Conservation (phyloP, 2,797 vertebrate genomes). For the Vultur gryphus region DNA sequence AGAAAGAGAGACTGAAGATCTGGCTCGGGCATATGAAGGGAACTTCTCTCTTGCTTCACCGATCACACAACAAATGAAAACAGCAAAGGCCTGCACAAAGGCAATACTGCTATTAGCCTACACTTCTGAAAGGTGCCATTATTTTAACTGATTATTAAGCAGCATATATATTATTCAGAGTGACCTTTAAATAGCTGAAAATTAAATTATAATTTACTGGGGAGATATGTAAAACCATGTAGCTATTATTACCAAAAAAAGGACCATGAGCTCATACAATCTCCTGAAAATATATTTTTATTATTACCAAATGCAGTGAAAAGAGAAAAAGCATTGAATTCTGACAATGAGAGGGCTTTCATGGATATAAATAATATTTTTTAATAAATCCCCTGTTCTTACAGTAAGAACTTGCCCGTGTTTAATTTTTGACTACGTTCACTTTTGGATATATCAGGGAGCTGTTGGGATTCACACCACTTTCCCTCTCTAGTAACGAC, state of each 20-base stretch:
- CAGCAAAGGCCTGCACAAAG: neutral
- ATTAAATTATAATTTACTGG: constrained; percentile 53
- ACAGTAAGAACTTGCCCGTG: neutral
- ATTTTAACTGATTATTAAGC: constrained; percentile 59
- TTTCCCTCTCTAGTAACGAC: neutral
- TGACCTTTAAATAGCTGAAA: constrained; percentile 65
- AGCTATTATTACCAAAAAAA: neutral
- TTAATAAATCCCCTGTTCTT: neutral
- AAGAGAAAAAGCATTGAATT: neutral
- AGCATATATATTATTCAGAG: constrained; percentile 57
- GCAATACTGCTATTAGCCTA: neutral
- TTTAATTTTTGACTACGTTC: neutral
- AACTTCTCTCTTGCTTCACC: neutral
- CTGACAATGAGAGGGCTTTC: neutral
- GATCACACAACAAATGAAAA: neutral
- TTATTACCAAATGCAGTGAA: neutral
- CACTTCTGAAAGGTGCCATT: constrained; percentile 27
- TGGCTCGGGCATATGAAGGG: neutral
- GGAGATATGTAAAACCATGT: constrained; percentile 21
- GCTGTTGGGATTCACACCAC: neutral
- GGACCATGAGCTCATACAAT: neutral
- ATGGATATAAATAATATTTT: neutral
- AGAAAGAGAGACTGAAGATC: constrained; percentile 45
- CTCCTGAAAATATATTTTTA: constrained; percentile 17
- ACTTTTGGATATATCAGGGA: neutral